Conservation (phyloP, 2,888 invertebrate species). For the Liodrosophila aerea region DNA sequence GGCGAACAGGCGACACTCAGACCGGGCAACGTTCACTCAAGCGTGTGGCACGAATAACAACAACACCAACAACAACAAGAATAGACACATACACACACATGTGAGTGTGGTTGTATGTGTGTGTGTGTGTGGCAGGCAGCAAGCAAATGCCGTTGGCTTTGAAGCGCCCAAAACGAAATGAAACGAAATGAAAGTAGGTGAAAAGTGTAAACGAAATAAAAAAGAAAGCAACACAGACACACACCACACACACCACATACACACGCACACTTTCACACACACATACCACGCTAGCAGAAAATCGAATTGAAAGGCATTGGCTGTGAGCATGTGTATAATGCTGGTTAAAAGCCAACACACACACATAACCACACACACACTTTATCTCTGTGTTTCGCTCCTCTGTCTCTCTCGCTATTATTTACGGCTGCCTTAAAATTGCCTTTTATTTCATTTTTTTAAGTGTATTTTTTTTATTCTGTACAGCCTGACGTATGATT, state of each 20-base stretch:
- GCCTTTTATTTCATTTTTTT: slow-evolving; percentile 25
- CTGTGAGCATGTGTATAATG: slow-evolving; percentile 16
- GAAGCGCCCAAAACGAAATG: slow-evolving; percentile 39
- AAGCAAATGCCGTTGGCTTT: slow-evolving; percentile 47
- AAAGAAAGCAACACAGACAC: slow-evolving; percentile 2
- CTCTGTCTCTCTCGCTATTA: slow-evolving; percentile 20
- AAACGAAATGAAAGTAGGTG: slow-evolving; percentile 56
- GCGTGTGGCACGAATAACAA: slow-evolving; percentile 55
- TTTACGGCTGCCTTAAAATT: slow-evolving; percentile 53
- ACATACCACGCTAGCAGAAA: slow-evolving; percentile 43
- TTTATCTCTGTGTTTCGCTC: not conserved
- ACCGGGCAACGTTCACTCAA: slow-evolving; percentile 52
- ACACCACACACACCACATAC: slow-evolving; percentile 11
- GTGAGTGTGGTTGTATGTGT: not conserved
- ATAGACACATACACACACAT: slow-evolving; percentile 13
- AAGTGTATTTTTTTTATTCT: slow-evolving; percentile 23
- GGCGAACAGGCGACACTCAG: slow-evolving; percentile 58
- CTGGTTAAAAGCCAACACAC: slow-evolving; percentile 24
- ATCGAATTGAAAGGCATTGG: slow-evolving; percentile 61
- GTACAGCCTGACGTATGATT: slow-evolving; percentile 40
- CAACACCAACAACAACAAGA: slow-evolving; percentile 18
- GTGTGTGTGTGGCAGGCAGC: slow-evolving; percentile 18
- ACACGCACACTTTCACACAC: slow-evolving; percentile 1
- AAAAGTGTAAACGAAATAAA: slow-evolving; percentile 64
- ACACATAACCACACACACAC: slow-evolving; percentile 15